A percentile compares a stretch with the other conserved stretches of the same genome.
These are phyloP conservation scores for Brachycybe producta DNA, from an alignment of 2,888 invertebrate species.

Conservation along the genomic window DNA sequence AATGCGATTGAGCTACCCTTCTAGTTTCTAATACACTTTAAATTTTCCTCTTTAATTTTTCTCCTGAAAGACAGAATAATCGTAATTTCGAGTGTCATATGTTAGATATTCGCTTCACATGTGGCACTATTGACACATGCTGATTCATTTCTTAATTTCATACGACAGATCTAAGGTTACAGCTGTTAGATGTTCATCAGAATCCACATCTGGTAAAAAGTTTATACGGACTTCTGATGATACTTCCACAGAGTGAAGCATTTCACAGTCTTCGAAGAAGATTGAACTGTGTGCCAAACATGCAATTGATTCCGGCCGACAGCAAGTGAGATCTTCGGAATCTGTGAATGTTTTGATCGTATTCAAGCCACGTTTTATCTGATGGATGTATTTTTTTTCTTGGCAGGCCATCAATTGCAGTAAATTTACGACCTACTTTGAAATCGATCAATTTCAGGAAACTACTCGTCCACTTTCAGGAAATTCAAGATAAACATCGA, in stretches of 20 bases:
- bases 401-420: no score
- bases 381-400: no score
- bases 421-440: slow-evolving; percentile 28
- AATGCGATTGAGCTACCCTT: no score
- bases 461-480: slow-evolving; percentile 32
- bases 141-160: slow-evolving; percentile 33
- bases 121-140: neutral
- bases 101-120: no score
- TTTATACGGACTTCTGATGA: slow-evolving; percentile 89
- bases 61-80: no score
- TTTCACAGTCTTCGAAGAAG: slow-evolving; percentile 72
- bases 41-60: no score
- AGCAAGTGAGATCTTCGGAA: slow-evolving; percentile 1
- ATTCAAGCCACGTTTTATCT: slow-evolving; percentile 32
- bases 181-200: slow-evolving; percentile 61
- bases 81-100: no score
- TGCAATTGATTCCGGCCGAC: slow-evolving; percentile 36
- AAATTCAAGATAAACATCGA: slow-evolving; percentile 16
- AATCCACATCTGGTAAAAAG: slow-evolving; percentile 71
- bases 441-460: slow-evolving; percentile 51
- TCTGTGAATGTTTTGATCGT: slow-evolving; percentile 17
- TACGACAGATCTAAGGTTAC: slow-evolving; percentile 62
- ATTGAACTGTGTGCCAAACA: slow-evolving; percentile 61
- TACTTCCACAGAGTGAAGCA: slow-evolving; percentile 93
- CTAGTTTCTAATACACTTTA: no score